Evolutionary conservation across 2,888 invertebrate species (phyloP).

Genomic region (Ectropis crepuscularia): DNA sequence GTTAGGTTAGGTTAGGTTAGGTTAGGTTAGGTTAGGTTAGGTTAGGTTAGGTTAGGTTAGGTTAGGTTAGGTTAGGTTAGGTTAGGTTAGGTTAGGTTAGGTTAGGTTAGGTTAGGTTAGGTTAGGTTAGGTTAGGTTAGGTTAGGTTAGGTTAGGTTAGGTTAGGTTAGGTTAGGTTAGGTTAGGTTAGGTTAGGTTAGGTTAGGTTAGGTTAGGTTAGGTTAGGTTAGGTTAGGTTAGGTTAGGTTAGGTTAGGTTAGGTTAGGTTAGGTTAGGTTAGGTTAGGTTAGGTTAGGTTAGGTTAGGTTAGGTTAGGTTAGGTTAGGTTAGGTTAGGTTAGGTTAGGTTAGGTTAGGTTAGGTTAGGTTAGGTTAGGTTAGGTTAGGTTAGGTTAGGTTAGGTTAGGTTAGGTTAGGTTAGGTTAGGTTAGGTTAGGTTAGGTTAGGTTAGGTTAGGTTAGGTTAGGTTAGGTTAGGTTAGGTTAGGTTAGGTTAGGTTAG

Average conservation of each 20-base stretch:
- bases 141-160: constrained; percentile 8
- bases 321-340: constrained; percentile 22
- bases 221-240: constrained; percentile 18
- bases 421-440: constrained; percentile 23
- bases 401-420: constrained; percentile 19
- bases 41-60: constrained; percentile 41
- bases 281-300: constrained; percentile 22
- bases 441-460: constrained; percentile 25
- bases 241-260: constrained; percentile 22
- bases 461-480: constrained; percentile 18
- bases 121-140: constrained; percentile 9
- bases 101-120: no score
- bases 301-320: constrained; percentile 20
- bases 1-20: constrained; percentile 44
- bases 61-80: constrained; percentile 40
- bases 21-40: constrained; percentile 42
- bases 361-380: constrained; percentile 25
- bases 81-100: constrained; percentile 38
- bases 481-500: constrained; percentile 13
- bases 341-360: constrained; percentile 23
- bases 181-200: constrained; percentile 18
- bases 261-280: constrained; percentile 21
- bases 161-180: constrained; percentile 11
- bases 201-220: constrained; percentile 6
- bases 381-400: constrained; percentile 28